Percentiles rank a stretch among this genome's conserved stretches.
Conservation (phyloP, 2,888 invertebrate species). For the Heterodera filipjevi region DNA sequence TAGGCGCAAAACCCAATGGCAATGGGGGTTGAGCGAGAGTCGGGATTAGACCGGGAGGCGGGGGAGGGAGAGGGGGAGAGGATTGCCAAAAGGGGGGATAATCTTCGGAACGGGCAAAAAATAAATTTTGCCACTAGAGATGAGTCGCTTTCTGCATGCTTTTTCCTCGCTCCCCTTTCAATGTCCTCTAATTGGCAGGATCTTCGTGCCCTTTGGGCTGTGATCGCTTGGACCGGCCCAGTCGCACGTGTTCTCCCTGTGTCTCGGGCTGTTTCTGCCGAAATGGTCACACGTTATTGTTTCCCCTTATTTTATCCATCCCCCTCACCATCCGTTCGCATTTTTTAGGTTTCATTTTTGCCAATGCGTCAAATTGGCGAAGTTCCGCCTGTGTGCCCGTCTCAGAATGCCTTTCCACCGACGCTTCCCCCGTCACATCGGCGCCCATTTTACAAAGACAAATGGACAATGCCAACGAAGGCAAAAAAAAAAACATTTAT, state of each 20-base stretch:
- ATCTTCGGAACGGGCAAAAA: too few species aligned
- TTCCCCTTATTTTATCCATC: background rate
- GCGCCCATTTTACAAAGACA: background rate
- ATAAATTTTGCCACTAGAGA: too few species aligned
- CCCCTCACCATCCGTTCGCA: background rate
- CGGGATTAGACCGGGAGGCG: too few species aligned
- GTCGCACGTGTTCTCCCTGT: constrained; percentile 55
- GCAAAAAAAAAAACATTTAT: constrained; percentile 7
- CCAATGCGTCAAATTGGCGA: constrained; percentile 38
- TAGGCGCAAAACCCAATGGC: too few species aligned
- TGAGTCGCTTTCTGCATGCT: too few species aligned
- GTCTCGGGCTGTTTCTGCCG: constrained; percentile 59
- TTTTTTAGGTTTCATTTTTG: constrained; percentile 39
- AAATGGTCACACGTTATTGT: constrained; percentile 32
- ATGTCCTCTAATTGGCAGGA: constrained; percentile 43
- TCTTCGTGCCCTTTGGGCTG: constrained; percentile 61
- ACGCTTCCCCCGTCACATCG: background rate
- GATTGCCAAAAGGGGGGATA: too few species aligned
- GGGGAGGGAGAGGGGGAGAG: too few species aligned
- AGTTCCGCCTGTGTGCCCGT: constrained; percentile 35
- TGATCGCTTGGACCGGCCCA: constrained; percentile 51
- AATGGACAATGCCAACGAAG: background rate
- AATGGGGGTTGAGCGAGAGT: too few species aligned
- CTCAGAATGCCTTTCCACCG: constrained; percentile 3
- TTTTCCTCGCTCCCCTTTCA: background rate